phyloP scores from a whole-genome alignment of 2,888 invertebrate genomes.

The Tetragnatha montana region DNA sequence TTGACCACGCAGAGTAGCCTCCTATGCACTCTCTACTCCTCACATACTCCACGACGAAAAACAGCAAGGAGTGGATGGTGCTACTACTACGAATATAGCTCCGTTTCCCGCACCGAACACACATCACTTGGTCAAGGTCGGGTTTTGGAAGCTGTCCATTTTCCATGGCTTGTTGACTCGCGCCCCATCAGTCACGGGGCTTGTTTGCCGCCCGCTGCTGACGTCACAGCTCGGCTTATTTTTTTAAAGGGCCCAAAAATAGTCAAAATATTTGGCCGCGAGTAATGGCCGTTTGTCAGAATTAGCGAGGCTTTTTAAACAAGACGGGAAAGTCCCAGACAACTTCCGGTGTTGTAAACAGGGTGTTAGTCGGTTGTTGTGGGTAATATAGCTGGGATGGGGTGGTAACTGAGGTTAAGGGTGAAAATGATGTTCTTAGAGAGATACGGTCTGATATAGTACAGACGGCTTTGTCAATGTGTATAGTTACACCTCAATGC shows the following conservation, averaged over 20 bases:
- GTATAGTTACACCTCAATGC: no score
- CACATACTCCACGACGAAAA: background rate
- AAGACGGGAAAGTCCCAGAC: background rate
- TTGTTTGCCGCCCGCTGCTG: conserved; percentile 37
- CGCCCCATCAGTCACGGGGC: conserved; percentile 34
- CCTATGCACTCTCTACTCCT: background rate
- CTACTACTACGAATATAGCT: conserved; percentile 12
- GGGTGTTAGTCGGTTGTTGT: background rate
- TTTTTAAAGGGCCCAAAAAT: conserved; percentile 43
- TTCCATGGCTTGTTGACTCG: conserved; percentile 24
- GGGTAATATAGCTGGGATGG: background rate
- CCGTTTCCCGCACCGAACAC: conserved; percentile 26
- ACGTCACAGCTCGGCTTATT: conserved; percentile 16
- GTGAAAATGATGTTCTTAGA: background rate
- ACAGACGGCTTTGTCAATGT: background rate
- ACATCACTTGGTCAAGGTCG: conserved; percentile 53
- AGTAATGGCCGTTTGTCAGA: background rate
- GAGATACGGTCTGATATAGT: no score
- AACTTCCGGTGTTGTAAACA: background rate
- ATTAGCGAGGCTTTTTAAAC: background rate
- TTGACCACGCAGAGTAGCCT: background rate
- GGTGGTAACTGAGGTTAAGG: background rate
- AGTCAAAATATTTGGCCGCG: conserved; percentile 35
- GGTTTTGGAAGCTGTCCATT: conserved; percentile 11
- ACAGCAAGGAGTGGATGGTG: background rate